phyloP scores from a whole-genome alignment of 2,797 vertebrate genomes.

The Megalops cyprinoides region DNA sequence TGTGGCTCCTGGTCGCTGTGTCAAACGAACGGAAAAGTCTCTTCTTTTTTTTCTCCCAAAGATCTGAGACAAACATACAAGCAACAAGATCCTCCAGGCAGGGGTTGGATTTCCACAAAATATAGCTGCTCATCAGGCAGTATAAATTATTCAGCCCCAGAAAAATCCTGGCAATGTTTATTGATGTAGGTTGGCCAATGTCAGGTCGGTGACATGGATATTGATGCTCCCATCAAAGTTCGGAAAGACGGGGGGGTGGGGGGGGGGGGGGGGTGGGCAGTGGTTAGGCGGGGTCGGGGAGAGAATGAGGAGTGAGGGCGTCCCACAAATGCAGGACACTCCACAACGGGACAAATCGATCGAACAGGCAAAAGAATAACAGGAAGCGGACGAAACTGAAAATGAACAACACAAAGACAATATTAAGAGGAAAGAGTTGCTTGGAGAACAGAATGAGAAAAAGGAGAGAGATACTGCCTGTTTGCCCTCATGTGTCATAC shows the following conservation, averaged over 20 bases:
- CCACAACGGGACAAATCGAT: constrained; percentile 63
- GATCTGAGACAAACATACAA: constrained; percentile 75
- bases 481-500: not conserved
- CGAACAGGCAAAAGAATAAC: constrained; percentile 35
- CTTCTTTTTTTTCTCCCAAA: constrained; percentile 61
- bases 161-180: constrained; percentile 81
- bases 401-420: not conserved
- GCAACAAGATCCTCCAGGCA: constrained; percentile 74
- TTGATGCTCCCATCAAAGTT: constrained; percentile 72
- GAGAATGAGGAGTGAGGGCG: not conserved
- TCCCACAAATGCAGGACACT: constrained; percentile 54
- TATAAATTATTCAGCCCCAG: constrained; percentile 86
- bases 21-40: constrained; percentile 29
- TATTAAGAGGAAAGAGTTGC: not conserved
- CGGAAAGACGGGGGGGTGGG: constrained; percentile 43
- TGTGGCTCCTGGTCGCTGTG: not conserved
- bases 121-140: constrained; percentile 73
- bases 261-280: too few relatives aligned
- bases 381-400: constrained; percentile 5
- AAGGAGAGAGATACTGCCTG: too few relatives aligned
- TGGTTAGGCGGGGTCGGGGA: not conserved
- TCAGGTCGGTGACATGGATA: constrained; percentile 77
- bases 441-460: constrained; percentile 38
- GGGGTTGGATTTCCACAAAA: constrained; percentile 77
- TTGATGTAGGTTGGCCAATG: constrained; percentile 80